These are phyloP conservation scores for Metellina segmentata DNA, from an alignment of 2,888 invertebrate species.

Conservation along the genomic window DNA sequence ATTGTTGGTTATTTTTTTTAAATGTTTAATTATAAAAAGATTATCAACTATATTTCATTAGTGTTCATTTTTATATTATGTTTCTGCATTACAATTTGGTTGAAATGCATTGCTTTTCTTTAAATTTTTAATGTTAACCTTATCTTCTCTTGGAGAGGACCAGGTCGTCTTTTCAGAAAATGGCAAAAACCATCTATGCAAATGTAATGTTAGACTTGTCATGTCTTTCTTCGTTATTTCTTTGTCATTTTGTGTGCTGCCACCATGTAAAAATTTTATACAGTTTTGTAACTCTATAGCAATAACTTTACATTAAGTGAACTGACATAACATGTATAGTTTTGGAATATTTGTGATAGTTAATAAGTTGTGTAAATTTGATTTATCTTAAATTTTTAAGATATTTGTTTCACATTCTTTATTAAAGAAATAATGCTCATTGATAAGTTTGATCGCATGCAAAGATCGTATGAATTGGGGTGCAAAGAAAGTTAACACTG, in stretches of 20 bases:
- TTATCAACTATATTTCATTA: not conserved
- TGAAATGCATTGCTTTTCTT: not conserved
- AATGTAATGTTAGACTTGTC: conserved; percentile 64
- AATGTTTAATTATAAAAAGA: not conserved
- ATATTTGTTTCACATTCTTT: not conserved
- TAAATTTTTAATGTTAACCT: conserved; percentile 39
- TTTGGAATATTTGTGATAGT: not conserved
- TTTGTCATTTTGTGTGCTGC: conserved; percentile 57
- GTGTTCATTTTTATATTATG: not conserved
- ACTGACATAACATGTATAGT: not conserved
- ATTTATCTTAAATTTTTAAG: not conserved
- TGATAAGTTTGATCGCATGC: not conserved
- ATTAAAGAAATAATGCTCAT: not conserved
- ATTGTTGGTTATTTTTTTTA: too few relatives aligned
- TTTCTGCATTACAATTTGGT: not conserved
- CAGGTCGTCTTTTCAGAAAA: conserved; percentile 60
- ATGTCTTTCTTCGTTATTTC: conserved; percentile 41
- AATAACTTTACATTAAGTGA: conserved; percentile 37
- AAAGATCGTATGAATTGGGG: not conserved
- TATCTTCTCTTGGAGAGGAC: conserved; percentile 44
- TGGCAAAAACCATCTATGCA: conserved; percentile 69
- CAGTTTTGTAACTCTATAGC: conserved; percentile 58
- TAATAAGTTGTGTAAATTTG: not conserved
- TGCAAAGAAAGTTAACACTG: conserved; percentile 15
- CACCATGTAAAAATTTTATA: conserved; percentile 42